Conservation (phyloP, 2,113 vertebrate genomes). For the Mustela lutreola region DNA sequence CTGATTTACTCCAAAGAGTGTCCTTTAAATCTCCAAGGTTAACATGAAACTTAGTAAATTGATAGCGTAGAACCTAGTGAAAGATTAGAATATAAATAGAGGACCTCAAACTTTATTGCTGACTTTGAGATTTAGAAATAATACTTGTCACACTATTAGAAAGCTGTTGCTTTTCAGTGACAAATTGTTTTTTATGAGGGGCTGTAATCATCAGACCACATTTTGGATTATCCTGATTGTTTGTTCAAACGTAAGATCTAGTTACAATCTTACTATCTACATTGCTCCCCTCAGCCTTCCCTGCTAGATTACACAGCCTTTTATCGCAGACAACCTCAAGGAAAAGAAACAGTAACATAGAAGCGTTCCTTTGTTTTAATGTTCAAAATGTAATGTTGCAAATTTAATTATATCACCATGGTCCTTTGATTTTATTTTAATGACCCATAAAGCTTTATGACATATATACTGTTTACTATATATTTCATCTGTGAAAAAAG, state of each 20-base stretch:
- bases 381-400: neutral
- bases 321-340: neutral
- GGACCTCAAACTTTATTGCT: conserved; percentile 51
- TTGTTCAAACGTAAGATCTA: conserved; percentile 56
- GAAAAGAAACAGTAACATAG: neutral
- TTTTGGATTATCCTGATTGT: conserved; percentile 58
- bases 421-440: conserved; percentile 36
- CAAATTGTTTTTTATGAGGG: conserved; percentile 29
- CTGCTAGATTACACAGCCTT: neutral
- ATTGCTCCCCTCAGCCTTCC: neutral
- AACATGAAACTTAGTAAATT: conserved; percentile 50
- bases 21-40: conserved; percentile 51
- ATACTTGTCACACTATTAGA: conserved; percentile 66
- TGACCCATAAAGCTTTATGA: neutral
- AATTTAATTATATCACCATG: neutral
- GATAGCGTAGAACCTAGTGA: conserved; percentile 49
- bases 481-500: neutral
- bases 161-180: conserved; percentile 53
- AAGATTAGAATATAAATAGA: conserved; percentile 66
- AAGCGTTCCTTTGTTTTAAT: neutral
- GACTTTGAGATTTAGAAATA: conserved; percentile 41
- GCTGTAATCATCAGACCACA: conserved; percentile 46
- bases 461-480: neutral
- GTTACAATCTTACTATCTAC: neutral
- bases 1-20: conserved; percentile 22